A percentile compares a stretch with the other conserved stretches of the same genome.
phyloP scores from a whole-genome alignment of 2,888 invertebrate genomes.

The Crossocerus cetratus region DNA sequence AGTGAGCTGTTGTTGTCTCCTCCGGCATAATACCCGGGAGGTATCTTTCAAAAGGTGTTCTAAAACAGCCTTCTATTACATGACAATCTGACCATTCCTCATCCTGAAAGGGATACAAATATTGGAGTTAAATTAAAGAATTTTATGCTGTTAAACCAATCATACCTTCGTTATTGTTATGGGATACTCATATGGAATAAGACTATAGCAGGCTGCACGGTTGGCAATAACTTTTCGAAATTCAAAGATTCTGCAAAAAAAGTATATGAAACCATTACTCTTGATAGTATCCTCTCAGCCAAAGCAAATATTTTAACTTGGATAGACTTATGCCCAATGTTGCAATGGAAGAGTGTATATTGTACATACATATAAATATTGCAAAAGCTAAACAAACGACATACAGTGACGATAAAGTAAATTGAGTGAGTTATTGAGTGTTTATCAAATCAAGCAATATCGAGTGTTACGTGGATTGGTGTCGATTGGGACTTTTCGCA shows the following conservation, averaged over 20 bases:
- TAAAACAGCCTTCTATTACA: constrained; percentile 91
- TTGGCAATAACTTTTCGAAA: constrained; percentile 92
- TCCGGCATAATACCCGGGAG: constrained; percentile 92
- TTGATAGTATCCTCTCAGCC: neutral
- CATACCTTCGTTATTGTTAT: constrained; percentile 90
- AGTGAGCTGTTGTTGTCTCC: constrained; percentile 89
- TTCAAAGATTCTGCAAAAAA: constrained; percentile 88
- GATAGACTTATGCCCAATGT: no score
- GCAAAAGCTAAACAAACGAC: no score
- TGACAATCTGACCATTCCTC: constrained; percentile 85
- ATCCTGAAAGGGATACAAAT: constrained; percentile 78
- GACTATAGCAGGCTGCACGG: constrained; percentile 88
- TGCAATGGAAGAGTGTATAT: no score
- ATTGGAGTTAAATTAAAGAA: neutral
- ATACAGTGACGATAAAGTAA: no score
- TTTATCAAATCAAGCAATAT: neutral
- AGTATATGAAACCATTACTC: neutral
- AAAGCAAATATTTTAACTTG: neutral
- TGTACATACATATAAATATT: no score
- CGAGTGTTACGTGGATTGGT: neutral
- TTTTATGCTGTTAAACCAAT: constrained; percentile 24
- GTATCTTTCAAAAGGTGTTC: constrained; percentile 88
- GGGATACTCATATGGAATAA: constrained; percentile 90
- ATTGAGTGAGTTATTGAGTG: no score
- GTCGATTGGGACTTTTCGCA: neutral